A percentile compares a stretch with the other conserved stretches of the same genome.
Conservation (phyloP, 2,888 invertebrate species). For the Elegia similella region DNA sequence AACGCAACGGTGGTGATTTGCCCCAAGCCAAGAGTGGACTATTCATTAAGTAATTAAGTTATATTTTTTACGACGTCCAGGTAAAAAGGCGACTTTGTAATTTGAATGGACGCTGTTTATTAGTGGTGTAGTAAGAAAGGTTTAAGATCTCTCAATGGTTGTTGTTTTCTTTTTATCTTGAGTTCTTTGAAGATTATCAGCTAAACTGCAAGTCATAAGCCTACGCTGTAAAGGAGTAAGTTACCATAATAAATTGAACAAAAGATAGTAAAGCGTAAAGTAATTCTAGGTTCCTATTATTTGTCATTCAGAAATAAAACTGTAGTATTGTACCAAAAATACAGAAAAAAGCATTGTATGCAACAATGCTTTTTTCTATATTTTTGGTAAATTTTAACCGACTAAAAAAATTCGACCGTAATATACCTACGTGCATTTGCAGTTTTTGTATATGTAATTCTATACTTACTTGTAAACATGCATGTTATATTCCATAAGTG, state of each 20-base stretch:
- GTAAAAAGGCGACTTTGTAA: slow-evolving; percentile 39
- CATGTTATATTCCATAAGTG: no score
- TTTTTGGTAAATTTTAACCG: no score
- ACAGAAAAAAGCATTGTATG: no score
- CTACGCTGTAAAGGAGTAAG: background rate
- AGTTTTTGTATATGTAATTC: no score
- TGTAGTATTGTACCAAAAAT: background rate
- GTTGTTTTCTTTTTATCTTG: slow-evolving; percentile 21
- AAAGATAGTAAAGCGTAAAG: background rate
- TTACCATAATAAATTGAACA: background rate
- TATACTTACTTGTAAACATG: no score
- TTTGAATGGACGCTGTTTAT: slow-evolving; percentile 24
- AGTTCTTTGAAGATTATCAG: slow-evolving; percentile 20
- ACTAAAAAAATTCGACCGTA: no score
- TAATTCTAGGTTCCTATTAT: background rate
- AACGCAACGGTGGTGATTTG: slow-evolving; percentile 36
- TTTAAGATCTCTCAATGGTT: slow-evolving; percentile 26
- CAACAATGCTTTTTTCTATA: no score
- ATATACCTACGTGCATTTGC: no score
- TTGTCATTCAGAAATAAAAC: background rate
- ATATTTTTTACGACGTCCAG: slow-evolving; percentile 42
- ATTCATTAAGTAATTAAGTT: slow-evolving; percentile 57
- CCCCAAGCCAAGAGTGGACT: slow-evolving; percentile 35
- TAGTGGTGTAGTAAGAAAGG: slow-evolving; percentile 13
- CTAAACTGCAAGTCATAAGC: slow-evolving; percentile 14